Percentiles rank a stretch among this genome's conserved stretches.
Evolutionary conservation across 2,888 invertebrate species (phyloP).

Genomic region (Harmothoe impar): DNA sequence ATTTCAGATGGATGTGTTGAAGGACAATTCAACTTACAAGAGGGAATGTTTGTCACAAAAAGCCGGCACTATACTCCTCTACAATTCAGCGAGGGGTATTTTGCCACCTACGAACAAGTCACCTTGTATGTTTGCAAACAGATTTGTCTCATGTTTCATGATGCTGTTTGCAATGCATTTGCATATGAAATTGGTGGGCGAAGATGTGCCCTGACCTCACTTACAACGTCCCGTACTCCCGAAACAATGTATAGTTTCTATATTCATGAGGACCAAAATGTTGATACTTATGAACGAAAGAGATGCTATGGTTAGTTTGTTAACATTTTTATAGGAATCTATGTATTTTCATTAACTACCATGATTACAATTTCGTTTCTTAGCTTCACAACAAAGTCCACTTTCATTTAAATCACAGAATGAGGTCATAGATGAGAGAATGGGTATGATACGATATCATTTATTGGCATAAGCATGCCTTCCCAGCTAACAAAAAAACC

Average conservation of each 20-base stretch:
- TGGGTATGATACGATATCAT: too few relatives aligned
- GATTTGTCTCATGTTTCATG: neutral
- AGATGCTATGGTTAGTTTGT: neutral
- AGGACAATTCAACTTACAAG: neutral
- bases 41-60: neutral
- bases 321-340: neutral
- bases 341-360: neutral
- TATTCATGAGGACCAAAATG: neutral
- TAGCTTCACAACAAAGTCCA: too few relatives aligned
- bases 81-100: neutral
- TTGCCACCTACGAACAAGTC: slow-evolving; percentile 3
- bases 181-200: neutral
- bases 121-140: slow-evolving; percentile 8
- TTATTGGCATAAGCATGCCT: too few relatives aligned
- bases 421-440: too few relatives aligned
- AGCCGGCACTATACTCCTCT: neutral
- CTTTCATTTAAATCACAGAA: too few relatives aligned
- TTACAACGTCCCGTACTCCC: neutral
- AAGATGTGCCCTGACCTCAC: neutral
- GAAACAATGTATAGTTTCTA: neutral
- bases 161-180: neutral
- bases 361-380: too few relatives aligned
- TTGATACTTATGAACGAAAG: neutral
- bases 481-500: too few relatives aligned
- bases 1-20: neutral